Evolutionary conservation across 2,113 vertebrate genomes (phyloP).

Genomic region (Tupaia tana): DNA sequence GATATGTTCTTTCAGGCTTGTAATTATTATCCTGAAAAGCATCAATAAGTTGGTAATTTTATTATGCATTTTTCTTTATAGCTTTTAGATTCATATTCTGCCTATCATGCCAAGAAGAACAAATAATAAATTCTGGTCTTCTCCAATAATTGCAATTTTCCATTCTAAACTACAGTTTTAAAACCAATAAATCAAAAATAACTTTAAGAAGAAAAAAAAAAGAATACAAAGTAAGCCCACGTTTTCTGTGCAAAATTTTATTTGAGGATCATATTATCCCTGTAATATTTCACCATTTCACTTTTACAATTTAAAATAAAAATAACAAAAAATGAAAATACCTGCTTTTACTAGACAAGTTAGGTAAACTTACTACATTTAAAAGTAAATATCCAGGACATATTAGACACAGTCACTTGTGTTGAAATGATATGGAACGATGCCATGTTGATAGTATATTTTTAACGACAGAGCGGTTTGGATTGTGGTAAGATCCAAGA

Average conservation of each 20-base stretch:
- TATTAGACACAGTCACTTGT: background rate
- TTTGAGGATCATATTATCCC: background rate
- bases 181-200: background rate
- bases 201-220: constrained; percentile 4
- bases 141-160: constrained; percentile 9
- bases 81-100: background rate
- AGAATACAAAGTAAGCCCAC: background rate
- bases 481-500: background rate
- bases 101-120: background rate
- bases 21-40: constrained; percentile 54
- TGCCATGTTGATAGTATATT: background rate
- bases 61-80: constrained; percentile 48
- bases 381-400: too few species aligned
- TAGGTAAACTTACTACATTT: too few species aligned
- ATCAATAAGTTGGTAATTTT: constrained; percentile 50
- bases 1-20: constrained; percentile 23
- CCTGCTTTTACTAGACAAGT: background rate
- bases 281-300: background rate
- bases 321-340: background rate
- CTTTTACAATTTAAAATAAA: constrained; percentile 48
- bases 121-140: constrained; percentile 23
- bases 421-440: background rate
- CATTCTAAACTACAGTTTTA: constrained; percentile 29
- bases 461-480: background rate
- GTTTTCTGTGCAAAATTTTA: constrained; percentile 26